Conservation (phyloP, 2,113 vertebrate genomes). For the Alaudala cheleensis region DNA sequence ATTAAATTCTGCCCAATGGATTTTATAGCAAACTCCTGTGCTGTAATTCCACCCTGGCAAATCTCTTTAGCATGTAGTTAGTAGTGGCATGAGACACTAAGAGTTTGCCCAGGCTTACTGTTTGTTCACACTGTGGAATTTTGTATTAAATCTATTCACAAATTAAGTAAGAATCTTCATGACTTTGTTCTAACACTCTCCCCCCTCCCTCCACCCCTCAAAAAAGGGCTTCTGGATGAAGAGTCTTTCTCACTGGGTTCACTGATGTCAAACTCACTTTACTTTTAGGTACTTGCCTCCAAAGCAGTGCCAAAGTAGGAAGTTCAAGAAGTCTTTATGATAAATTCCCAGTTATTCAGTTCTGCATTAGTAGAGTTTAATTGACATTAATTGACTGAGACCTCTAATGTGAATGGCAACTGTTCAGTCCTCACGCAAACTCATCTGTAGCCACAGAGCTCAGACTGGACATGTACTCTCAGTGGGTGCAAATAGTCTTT, state of each 20-base stretch:
- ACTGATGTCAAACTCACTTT: background rate
- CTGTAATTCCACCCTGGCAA: background rate
- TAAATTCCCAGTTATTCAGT: background rate
- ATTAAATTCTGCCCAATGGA: background rate
- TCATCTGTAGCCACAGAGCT: background rate
- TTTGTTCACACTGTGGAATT: background rate
- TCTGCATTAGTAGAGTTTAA: background rate
- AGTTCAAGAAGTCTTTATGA: background rate
- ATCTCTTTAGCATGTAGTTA: background rate
- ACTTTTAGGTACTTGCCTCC: background rate
- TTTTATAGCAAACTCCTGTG: background rate
- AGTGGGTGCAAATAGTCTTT: background rate
- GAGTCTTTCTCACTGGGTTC: background rate
- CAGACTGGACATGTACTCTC: background rate
- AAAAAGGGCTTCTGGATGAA: background rate
- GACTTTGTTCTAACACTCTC: background rate
- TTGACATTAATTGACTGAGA: background rate
- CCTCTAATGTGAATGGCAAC: background rate
- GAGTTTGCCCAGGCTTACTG: background rate
- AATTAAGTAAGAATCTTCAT: background rate
- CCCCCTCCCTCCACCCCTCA: rapidly evolving
- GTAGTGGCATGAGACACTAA: background rate
- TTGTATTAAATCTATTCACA: background rate
- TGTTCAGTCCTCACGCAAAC: background rate
- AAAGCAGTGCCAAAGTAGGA: background rate